A percentile compares a stretch with the other conserved stretches of the same genome.
phyloP scores from a whole-genome alignment of 1,140 invertebrate genomes.

The Sycophila sp. region DNA sequence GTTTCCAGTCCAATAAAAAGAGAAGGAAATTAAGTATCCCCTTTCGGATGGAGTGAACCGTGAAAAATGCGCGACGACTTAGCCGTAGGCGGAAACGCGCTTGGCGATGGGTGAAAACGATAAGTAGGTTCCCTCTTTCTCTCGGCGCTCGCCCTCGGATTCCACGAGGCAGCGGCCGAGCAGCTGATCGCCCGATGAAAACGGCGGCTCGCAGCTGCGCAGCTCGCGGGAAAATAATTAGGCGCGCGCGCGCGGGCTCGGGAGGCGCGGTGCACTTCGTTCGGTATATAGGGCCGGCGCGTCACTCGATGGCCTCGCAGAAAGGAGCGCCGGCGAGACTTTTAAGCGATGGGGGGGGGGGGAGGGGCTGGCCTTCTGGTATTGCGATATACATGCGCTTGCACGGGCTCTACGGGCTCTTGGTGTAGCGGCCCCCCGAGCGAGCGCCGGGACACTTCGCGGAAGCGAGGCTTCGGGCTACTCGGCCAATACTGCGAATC shows the following conservation, averaged over 20 bases:
- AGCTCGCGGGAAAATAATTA: neutral
- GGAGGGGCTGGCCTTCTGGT: slow-evolving; percentile 48
- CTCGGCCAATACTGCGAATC: slow-evolving; percentile 55
- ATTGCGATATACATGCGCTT: slow-evolving; percentile 41
- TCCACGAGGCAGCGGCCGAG: neutral
- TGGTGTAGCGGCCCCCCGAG: slow-evolving; percentile 7
- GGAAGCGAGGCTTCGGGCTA: slow-evolving; percentile 55
- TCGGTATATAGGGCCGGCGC: neutral
- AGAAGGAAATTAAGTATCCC: no score
- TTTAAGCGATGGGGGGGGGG: neutral
- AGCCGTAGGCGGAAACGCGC: slow-evolving; percentile 5
- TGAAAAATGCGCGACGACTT: no score
- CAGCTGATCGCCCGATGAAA: slow-evolving; percentile 7
- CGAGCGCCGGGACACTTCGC: slow-evolving; percentile 45
- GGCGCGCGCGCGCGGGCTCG: neutral
- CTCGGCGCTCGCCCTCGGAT: neutral
- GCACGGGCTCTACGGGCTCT: neutral
- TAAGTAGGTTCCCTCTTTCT: neutral
- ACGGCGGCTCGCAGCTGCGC: neutral
- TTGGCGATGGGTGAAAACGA: slow-evolving; percentile 24
- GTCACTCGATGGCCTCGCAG: neutral
- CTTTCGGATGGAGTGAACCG: no score
- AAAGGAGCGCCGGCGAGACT: neutral
- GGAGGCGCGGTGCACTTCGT: neutral
- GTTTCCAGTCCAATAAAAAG: no score